Conservation (phyloP, 2,113 vertebrate genomes). For the Spizaetus ornatus region DNA sequence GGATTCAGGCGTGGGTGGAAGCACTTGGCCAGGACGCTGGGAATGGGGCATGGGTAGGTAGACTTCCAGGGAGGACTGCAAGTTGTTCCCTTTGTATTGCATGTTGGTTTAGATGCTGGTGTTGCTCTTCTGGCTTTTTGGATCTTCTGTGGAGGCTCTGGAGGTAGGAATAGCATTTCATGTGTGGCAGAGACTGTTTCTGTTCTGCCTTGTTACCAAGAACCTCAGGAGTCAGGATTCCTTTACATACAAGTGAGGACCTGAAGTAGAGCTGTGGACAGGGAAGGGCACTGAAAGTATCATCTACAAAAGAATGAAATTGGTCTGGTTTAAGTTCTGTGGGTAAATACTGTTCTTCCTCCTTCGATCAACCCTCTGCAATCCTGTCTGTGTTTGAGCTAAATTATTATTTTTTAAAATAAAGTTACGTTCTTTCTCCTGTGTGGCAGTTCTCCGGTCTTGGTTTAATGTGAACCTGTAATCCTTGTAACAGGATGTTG, state of each 20-base stretch:
- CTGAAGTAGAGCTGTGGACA: not conserved
- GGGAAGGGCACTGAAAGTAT: not conserved
- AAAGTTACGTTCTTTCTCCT: conserved; percentile 30
- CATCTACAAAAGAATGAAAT: not conserved
- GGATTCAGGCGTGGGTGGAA: conserved; percentile 21
- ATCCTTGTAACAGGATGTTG: not conserved
- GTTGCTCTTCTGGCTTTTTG: conserved; percentile 36
- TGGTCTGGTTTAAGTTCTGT: not conserved
- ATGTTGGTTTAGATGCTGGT: not conserved
- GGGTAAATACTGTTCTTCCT: not conserved
- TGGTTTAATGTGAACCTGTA: not conserved
- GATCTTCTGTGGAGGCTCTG: not conserved
- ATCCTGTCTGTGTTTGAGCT: conserved; percentile 18
- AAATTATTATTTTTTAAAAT: conserved; percentile 65
- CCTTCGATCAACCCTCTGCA: not conserved
- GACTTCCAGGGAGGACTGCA: conserved; percentile 29
- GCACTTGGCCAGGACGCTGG: conserved; percentile 18
- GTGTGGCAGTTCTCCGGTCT: not conserved
- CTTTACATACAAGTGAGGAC: not conserved
- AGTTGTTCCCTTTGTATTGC: not conserved
- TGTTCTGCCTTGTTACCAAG: not conserved
- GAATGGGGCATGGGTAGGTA: conserved; percentile 29
- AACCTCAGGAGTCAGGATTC: not conserved
- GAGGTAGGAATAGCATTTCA: not conserved
- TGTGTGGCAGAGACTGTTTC: not conserved